Percentiles rank a stretch among this genome's conserved stretches.
phyloP scores from a whole-genome alignment of 2,113 vertebrate genomes.

The Chaetura pelagica region DNA sequence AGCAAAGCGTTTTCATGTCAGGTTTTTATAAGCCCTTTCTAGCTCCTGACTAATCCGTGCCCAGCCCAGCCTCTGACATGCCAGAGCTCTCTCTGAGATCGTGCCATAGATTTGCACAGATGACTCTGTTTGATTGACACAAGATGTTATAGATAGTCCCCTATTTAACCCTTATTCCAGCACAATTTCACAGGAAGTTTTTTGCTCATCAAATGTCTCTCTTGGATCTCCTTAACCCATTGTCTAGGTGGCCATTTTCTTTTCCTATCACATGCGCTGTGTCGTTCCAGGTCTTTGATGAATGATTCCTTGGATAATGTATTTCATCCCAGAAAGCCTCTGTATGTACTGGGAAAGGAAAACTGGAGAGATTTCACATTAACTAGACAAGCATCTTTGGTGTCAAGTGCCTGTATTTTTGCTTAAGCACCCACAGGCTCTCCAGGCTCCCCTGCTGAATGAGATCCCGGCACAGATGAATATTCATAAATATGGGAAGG shows the following conservation, averaged over 20 bases:
- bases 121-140: not conserved
- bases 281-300: not conserved
- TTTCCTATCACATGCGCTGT: not conserved
- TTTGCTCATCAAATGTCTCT: not conserved
- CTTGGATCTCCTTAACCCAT: not conserved
- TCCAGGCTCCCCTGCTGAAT: not conserved
- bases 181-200: not conserved
- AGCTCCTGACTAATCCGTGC: conserved; percentile 13
- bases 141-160: not conserved
- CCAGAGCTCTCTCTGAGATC: not conserved
- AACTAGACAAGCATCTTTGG: not conserved
- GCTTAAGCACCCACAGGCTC: conserved; percentile 45
- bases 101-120: not conserved
- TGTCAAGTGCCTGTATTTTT: conserved; percentile 23
- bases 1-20: not conserved
- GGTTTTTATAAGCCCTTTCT: conserved; percentile 39
- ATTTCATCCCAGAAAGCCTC: not conserved
- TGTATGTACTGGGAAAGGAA: not conserved
- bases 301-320: not conserved
- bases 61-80: conserved; percentile 3
- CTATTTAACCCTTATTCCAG: not conserved
- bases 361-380: conserved; percentile 15
- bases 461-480: not conserved
- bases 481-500: conserved; percentile 30
- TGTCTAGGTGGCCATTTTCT: not conserved